Base-by-base conservation (phyloP, 2,113 vertebrate species). In the Mobula birostris region DNA sequence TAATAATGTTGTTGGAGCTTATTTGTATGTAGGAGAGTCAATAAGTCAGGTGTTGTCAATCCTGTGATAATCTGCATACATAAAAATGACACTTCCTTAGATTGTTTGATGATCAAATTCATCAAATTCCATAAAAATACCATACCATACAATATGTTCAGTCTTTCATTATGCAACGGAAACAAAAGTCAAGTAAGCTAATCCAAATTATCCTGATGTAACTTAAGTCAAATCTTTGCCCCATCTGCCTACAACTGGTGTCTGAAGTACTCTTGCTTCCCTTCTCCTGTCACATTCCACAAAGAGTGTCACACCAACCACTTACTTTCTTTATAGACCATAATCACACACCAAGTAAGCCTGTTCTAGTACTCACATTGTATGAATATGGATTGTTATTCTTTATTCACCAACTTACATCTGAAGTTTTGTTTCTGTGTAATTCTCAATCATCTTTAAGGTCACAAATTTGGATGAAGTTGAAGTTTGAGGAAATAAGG, bases 281-380 rank as follows among this genome's bases (percentile, higher is more conserved):
- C 66, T 29, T 91, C 68, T 29, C 87, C n/a, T 68, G 36, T 68
- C 87, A 91, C 8, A 32, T 68, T 7, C 61, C 61, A 68, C 19
- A 29, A 36, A 66, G 48, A 27, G 82, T 85, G 17, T 24, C 19
- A 85, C 24, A 56, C 82, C 12, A 21, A 27, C 82, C 48, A 27
- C 82, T 21, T 17, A 85, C 11, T 85, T 85, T 85, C 82, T 58
- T 17, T 40, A 0, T 48, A 56, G 40, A 36, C 58, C 48, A 12
- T 58, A 24, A 58, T 80, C 14, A 3, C 14, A 80, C 14, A 80
- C 48, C 48, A 48, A 48, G 32, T 24, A 58, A 48, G 82, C 48
- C 27, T 19, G 58, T 85, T 85, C 82, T 56, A 85, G 58, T 85
- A 85, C 82, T 27, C 82, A 85, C 82, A 85, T 85, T 40, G 40